A percentile compares a stretch with the other conserved stretches of the same genome.
Evolutionary conservation across 2,888 invertebrate genomes (phyloP).

Genomic region (Amiota communis): DNA sequence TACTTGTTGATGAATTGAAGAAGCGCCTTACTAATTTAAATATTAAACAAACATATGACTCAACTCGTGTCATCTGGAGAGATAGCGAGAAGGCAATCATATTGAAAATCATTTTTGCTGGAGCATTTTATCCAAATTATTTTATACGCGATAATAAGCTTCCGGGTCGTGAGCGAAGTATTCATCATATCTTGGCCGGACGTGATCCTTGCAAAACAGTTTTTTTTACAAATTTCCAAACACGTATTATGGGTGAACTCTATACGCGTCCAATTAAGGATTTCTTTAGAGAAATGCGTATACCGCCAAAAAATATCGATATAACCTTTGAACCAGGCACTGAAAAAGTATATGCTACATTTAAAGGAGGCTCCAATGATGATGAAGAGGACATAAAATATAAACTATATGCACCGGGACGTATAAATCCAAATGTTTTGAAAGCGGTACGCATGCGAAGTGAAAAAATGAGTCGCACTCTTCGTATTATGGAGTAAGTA

Average conservation of each 20-base stretch:
- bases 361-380: conserved; percentile 68
- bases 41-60: conserved; percentile 75
- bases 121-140: conserved; percentile 94
- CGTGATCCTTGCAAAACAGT: conserved; percentile 86
- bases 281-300: conserved; percentile 73
- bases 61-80: conserved; percentile 73
- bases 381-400: conserved; percentile 56
- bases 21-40: conserved; percentile 77
- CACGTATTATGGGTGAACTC: conserved; percentile 80
- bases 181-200: conserved; percentile 80
- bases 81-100: conserved; percentile 77
- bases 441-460: conserved; percentile 82
- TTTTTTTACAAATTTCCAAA: conserved; percentile 77
- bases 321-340: conserved; percentile 73
- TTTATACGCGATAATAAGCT: conserved; percentile 78
- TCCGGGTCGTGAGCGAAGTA: conserved; percentile 78
- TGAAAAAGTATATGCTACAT: conserved; percentile 81
- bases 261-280: conserved; percentile 80
- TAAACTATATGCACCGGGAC: conserved; percentile 75
- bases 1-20: conserved; percentile 81
- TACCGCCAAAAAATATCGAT: conserved; percentile 70
- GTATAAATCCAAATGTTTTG: conserved; percentile 81
- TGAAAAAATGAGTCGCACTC: conserved; percentile 64
- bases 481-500: conserved; percentile 70
- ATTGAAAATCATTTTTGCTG: conserved; percentile 77